phyloP scores from a whole-genome alignment of 2,113 vertebrate genomes.

The Cynoglossus semilaevis region DNA sequence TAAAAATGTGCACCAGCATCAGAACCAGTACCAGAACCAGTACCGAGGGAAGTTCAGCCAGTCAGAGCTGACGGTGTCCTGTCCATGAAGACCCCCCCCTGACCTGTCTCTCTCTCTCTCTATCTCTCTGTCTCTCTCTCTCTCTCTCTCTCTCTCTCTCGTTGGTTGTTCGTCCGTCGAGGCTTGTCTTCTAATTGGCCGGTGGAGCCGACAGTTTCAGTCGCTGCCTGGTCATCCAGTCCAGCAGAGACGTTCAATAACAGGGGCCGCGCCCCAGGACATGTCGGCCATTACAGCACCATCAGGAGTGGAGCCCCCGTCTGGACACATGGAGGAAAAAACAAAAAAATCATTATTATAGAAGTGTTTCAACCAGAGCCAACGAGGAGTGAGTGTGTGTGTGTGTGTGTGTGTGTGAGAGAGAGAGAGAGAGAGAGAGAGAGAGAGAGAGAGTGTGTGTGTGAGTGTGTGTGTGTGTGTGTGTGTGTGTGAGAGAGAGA shows the following conservation, averaged over 20 bases:
- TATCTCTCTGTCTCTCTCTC: too few species aligned
- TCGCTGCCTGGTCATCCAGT: conserved; percentile 46
- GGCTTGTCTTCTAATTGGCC: conserved; percentile 33
- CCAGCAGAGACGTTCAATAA: conserved; percentile 56
- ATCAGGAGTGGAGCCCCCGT: conserved; percentile 61
- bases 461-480: too few species aligned
- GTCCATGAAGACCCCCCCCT: conserved; percentile 37
- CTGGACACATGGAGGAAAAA: conserved; percentile 57
- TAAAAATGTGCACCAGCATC: conserved; percentile 49
- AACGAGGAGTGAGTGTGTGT: too few species aligned
- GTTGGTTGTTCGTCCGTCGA: conserved; percentile 25
- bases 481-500: too few species aligned
- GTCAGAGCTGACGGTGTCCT: conserved; percentile 46
- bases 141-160: conserved; percentile 35
- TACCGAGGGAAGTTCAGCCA: conserved; percentile 50
- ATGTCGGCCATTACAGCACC: conserved; percentile 54
- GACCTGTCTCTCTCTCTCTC: conserved; percentile 34
- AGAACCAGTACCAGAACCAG: conserved; percentile 43
- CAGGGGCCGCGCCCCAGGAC: conserved; percentile 53
- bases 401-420: too few species aligned
- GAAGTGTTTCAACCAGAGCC: conserved; percentile 29
- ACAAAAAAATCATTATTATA: conserved; percentile 46
- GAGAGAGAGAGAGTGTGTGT: too few species aligned
- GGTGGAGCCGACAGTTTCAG: conserved; percentile 40
- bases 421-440: too few species aligned